Conservation (phyloP, 2,888 invertebrate species). For the Petrolisthes manimaculis region DNA sequence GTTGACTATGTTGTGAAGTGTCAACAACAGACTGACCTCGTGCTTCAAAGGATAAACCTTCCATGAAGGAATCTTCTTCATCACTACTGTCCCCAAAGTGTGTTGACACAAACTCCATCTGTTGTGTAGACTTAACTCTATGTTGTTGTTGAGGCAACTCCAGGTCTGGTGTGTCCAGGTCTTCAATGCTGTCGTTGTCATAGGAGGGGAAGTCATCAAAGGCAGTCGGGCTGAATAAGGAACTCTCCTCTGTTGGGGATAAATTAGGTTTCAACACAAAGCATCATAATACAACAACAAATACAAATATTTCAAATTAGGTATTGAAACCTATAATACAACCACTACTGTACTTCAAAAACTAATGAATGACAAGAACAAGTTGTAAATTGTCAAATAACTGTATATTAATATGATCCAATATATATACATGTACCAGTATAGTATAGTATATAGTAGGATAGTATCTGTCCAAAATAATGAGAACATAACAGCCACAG, state of each 20-base stretch:
- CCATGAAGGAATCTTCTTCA: constrained; percentile 53
- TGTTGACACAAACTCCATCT: constrained; percentile 59
- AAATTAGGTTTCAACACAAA: neutral
- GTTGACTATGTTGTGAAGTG: neutral
- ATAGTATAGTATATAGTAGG: neutral
- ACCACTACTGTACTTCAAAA: too few relatives aligned
- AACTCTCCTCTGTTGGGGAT: constrained; percentile 34
- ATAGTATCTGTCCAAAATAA: too few relatives aligned
- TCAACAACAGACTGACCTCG: constrained; percentile 31
- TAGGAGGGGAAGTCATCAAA: constrained; percentile 55
- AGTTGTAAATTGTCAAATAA: too few relatives aligned
- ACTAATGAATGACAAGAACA: too few relatives aligned
- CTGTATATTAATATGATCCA: too few relatives aligned
- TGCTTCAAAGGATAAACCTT: constrained; percentile 50
- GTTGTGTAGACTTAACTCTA: neutral
- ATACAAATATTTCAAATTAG: too few relatives aligned
- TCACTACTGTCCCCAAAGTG: constrained; percentile 60
- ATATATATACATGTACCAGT: neutral
- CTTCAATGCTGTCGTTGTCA: constrained; percentile 55
- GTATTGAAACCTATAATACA: too few relatives aligned
- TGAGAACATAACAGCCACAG: too few relatives aligned
- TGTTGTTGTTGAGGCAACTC: constrained; percentile 38
- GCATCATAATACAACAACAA: too few relatives aligned
- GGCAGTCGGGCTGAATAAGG: constrained; percentile 33
- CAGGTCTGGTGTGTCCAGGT: constrained; percentile 52